A percentile compares a stretch with the other conserved stretches of the same genome.
phyloP scores from a whole-genome alignment of 2,113 vertebrate genomes.

The Cheilinus undulatus region DNA sequence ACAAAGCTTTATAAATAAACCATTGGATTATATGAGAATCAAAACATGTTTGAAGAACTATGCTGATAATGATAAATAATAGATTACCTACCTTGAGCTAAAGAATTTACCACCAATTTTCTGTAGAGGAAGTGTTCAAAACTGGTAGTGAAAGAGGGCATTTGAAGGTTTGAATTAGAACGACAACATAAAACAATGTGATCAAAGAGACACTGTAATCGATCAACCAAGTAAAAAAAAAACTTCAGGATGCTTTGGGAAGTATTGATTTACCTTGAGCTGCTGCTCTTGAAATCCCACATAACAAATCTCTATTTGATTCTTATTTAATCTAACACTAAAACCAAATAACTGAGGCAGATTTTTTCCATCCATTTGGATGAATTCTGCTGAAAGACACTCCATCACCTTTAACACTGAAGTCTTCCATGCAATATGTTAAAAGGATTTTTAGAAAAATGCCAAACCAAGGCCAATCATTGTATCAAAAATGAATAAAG shows the following conservation, averaged over 20 bases:
- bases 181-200: constrained; percentile 14
- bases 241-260: constrained; percentile 41
- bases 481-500: neutral
- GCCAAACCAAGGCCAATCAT: neutral
- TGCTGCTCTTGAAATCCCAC: constrained; percentile 39
- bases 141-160: neutral
- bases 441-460: constrained; percentile 13
- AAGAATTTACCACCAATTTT: neutral
- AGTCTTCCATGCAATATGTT: constrained; percentile 4
- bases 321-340: constrained; percentile 49
- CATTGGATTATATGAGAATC: too few relatives aligned
- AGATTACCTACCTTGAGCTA: neutral
- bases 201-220: constrained; percentile 20
- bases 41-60: too few relatives aligned
- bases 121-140: neutral
- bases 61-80: too few relatives aligned
- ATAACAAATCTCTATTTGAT: constrained; percentile 35
- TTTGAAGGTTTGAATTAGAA: neutral
- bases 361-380: constrained; percentile 5
- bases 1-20: too few relatives aligned
- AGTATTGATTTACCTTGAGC: constrained; percentile 47
- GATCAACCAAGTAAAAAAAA: constrained; percentile 42
- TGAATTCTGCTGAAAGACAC: constrained; percentile 22
- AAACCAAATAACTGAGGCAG: constrained; percentile 33
- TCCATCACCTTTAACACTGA: constrained; percentile 9